These are phyloP conservation scores for Lymantria dispar DNA, from an alignment of 2,888 invertebrate species.

Conservation along the genomic window DNA sequence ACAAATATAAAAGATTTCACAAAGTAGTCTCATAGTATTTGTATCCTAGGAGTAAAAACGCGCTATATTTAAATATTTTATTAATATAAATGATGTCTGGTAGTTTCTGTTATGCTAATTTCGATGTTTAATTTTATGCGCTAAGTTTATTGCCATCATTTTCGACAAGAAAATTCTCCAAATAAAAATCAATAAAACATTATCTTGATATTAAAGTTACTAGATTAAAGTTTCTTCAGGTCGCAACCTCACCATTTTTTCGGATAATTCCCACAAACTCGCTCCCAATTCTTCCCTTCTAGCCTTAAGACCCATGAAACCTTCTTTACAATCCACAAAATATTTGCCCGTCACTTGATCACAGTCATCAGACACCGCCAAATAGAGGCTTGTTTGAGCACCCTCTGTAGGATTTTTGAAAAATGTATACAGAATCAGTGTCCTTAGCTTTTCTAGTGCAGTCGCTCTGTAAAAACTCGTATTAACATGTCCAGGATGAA, in stretches of 20 bases:
- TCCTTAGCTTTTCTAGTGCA: constrained; percentile 74
- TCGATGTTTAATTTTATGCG: no score
- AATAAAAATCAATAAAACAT: no score
- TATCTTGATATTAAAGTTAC: neutral
- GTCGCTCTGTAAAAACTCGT: constrained; percentile 86
- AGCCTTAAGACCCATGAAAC: constrained; percentile 82
- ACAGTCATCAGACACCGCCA: constrained; percentile 89
- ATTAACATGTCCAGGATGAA: constrained; percentile 94
- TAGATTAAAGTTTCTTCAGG: constrained; percentile 41
- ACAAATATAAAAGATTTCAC: no score
- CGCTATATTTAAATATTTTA: no score
- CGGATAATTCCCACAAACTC: constrained; percentile 88
- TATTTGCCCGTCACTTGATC: constrained; percentile 88
- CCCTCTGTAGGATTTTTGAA: constrained; percentile 90
- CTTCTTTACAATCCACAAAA: constrained; percentile 89
- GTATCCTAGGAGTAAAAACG: no score
- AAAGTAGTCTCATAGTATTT: no score
- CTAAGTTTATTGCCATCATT: no score
- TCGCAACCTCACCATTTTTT: constrained; percentile 57
- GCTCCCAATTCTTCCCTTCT: constrained; percentile 86
- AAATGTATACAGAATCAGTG: constrained; percentile 85
- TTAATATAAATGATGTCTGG: no score
- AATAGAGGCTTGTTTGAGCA: constrained; percentile 89
- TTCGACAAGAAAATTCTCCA: no score
- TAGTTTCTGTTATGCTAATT: no score